Conservation (phyloP, 1,140 invertebrate genomes). For the Euwallacea similis region DNA sequence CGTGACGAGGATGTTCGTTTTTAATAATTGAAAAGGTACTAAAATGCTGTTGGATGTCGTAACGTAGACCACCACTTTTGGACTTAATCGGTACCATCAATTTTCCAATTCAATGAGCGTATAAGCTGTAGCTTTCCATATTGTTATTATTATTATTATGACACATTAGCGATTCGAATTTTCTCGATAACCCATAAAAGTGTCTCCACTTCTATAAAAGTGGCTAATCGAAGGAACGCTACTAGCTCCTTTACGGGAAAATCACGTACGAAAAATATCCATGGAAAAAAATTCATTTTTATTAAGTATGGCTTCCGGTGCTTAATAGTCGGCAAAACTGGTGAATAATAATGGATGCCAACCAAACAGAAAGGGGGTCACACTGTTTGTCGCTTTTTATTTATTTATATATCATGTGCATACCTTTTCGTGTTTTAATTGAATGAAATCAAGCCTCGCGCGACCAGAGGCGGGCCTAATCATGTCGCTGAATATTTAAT, state of each 20-base stretch:
- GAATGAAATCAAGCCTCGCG: no score
- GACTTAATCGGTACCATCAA: no score
- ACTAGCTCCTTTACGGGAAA: constrained; percentile 21
- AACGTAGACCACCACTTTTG: no score
- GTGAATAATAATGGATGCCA: constrained; percentile 27
- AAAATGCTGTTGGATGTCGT: no score
- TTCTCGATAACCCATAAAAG: constrained; percentile 23
- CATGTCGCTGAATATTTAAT: no score
- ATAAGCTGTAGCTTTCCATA: no score
- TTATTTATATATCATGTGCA: constrained; percentile 7
- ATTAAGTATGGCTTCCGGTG: constrained; percentile 34
- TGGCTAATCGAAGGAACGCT: constrained; percentile 25
- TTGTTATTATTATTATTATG: background rate
- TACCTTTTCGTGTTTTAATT: constrained; percentile 1
- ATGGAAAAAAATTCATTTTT: constrained; percentile 33
- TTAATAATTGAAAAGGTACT: no score
- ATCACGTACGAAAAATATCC: constrained; percentile 36
- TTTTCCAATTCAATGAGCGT: no score
- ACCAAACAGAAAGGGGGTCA: constrained; percentile 29
- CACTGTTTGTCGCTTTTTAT: background rate
- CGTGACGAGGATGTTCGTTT: no score
- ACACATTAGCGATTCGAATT: constrained; percentile 6
- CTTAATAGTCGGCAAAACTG: constrained; percentile 34
- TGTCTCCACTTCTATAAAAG: constrained; percentile 19
- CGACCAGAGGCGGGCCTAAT: no score